Base-by-base conservation (phyloP, 2,113 vertebrate species). In the Pedetes capensis region DNA sequence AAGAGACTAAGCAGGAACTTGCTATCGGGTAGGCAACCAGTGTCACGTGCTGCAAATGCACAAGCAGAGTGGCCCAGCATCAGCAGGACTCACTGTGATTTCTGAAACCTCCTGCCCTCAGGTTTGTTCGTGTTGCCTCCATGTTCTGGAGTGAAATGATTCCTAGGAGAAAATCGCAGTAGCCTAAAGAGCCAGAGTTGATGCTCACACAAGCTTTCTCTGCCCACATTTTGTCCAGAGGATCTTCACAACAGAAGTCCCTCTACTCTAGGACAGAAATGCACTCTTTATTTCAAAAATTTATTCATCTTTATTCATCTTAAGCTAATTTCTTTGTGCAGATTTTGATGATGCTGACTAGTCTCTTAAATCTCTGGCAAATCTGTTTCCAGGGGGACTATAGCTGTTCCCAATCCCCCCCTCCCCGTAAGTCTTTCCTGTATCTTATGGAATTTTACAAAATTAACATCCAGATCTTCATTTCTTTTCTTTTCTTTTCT, bases 381-480 rank as follows among this genome's bases (percentile, higher is more conserved):
- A 6, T 78, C 64, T 49, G 10, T 32, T 76, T 83, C 34, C 91
- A 85, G 68, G 55, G 12, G 37, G 39, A 66, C 63, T 53, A 32
- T 14, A 25, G 23, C 8, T 5, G 20, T 51, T 84, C 53, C 37
- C 34, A 37, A 37, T 82, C 32, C 78, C 39, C 79, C 57, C 11
- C 34, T 61, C 39, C 51, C 34, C 37, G 75, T 29, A 23, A 25
- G 37, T 84, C 75, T 87, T 81, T 44, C 34, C 39, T 49, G 68
- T n/a, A 27, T 59, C 68, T 23, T 25, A 6, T 32, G 23, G 80
- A 12, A 64, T 64, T 69, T 82, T 84, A 34, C 27, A 78, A 68
- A 94, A 51, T 59, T 72, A 89, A 37, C 71, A 20, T 34, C n/a
- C n/a, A n/a, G n/a, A n/a, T 44, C n/a, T 20, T 68, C 34, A 51